A percentile compares a stretch with the other conserved stretches of the same genome.
Evolutionary conservation across 2,888 invertebrate genomes (phyloP).

Genomic region (Brachyptera putata): DNA sequence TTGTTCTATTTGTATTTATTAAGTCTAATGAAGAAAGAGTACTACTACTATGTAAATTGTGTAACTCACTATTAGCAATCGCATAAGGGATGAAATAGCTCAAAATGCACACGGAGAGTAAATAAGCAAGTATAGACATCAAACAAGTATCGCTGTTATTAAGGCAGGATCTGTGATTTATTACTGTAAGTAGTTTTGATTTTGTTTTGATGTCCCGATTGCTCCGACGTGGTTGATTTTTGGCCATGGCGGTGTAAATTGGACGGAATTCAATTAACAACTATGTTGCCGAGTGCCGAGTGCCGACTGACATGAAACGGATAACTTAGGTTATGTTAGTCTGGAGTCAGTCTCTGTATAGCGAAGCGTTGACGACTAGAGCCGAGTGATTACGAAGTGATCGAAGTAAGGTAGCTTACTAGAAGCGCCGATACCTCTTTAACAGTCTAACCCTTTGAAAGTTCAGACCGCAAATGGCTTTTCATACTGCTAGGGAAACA

Average conservation of each 20-base stretch:
- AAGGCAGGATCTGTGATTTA: background rate
- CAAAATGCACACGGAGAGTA: slow-evolving; percentile 10
- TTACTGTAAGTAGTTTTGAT: slow-evolving; percentile 5
- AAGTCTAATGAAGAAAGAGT: slow-evolving; percentile 6
- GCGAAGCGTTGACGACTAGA: slow-evolving; percentile 1
- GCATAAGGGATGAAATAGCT: slow-evolving; percentile 14
- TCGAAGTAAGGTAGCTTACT: too few species aligned
- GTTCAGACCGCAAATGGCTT: background rate
- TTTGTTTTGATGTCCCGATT: slow-evolving; percentile 9
- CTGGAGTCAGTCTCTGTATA: background rate
- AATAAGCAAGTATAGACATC: background rate
- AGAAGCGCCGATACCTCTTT: too few species aligned
- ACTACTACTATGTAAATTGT: slow-evolving; percentile 18
- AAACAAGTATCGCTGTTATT: slow-evolving; percentile 1
- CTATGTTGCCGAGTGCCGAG: background rate
- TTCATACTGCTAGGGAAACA: background rate
- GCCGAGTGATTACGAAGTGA: slow-evolving; percentile 10
- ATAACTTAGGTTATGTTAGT: slow-evolving; percentile 11
- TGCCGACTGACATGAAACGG: slow-evolving; percentile 1
- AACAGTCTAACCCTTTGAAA: too few species aligned
- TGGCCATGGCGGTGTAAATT: slow-evolving; percentile 10
- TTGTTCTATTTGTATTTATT: slow-evolving; percentile 9
- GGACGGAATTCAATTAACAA: slow-evolving; percentile 17
- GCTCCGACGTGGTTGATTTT: slow-evolving; percentile 1
- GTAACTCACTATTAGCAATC: slow-evolving; percentile 13